Conservation (phyloP, 2,113 vertebrate species). For the Syngnathus floridae region DNA sequence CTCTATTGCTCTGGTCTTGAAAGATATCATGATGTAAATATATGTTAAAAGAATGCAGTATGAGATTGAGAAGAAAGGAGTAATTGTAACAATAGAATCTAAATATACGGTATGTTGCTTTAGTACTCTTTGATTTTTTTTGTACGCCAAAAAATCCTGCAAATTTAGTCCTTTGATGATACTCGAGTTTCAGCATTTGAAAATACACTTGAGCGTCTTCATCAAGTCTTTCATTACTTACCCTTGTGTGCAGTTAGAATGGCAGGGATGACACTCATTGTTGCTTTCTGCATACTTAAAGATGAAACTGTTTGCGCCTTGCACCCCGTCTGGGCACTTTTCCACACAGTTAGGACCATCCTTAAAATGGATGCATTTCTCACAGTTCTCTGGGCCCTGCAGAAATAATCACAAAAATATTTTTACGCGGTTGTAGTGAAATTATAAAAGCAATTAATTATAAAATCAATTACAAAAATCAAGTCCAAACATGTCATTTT, state of each 20-base stretch:
- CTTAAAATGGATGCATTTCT: constrained; percentile 93
- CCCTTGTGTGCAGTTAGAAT: constrained; percentile 96
- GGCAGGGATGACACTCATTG: constrained; percentile 90
- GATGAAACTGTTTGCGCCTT: constrained; percentile 94
- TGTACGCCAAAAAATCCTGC: not conserved
- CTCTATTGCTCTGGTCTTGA: constrained; percentile 7
- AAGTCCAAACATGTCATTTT: too few species aligned
- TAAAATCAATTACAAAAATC: too few species aligned
- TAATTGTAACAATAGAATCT: not conserved
- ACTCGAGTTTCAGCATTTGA: not conserved
- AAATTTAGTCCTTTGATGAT: not conserved
- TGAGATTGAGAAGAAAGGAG: not conserved
- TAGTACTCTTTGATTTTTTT: not conserved
- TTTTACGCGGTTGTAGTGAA: not conserved
- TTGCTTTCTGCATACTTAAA: constrained; percentile 95
- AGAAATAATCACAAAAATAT: not conserved
- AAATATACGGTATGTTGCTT: not conserved
- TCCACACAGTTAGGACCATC: constrained; percentile 98
- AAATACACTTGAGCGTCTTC: not conserved
- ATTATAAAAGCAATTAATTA: too few species aligned
- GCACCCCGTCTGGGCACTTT: constrained; percentile 93
- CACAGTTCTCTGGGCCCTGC: constrained; percentile 93
- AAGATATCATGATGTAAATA: constrained; percentile 3
- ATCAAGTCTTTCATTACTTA: constrained; percentile 25
- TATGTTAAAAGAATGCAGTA: not conserved